A percentile compares a stretch with the other conserved stretches of the same genome.
Evolutionary conservation across 2,888 invertebrate genomes (phyloP).

Genomic region (Elmis aenea): DNA sequence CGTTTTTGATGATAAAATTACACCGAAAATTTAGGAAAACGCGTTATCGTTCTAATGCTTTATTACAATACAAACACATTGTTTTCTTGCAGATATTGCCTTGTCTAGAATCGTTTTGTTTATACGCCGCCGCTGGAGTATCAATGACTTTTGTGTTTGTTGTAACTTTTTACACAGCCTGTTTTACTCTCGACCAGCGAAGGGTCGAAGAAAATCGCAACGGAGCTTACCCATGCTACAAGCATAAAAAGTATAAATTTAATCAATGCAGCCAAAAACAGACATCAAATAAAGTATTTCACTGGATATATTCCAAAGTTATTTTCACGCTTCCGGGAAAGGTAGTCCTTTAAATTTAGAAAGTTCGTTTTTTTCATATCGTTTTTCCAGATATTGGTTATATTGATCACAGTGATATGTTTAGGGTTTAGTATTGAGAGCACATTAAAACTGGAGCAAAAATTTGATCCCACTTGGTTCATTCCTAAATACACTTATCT

Average conservation of each 20-base stretch:
- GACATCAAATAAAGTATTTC: conserved; percentile 55
- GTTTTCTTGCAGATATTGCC: conserved; percentile 60
- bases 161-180: conserved; percentile 76
- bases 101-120: conserved; percentile 74
- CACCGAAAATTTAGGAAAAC: too few relatives aligned
- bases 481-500: conserved; percentile 67
- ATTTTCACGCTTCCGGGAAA: conserved; percentile 65
- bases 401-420: conserved; percentile 56
- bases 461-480: conserved; percentile 77
- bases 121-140: conserved; percentile 74
- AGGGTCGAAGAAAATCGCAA: conserved; percentile 61
- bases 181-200: conserved; percentile 66
- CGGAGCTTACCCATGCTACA: conserved; percentile 62
- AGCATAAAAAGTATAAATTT: conserved; percentile 53
- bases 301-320: conserved; percentile 57
- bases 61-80: neutral
- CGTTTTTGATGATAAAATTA: too few relatives aligned
- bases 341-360: conserved; percentile 36
- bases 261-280: conserved; percentile 53
- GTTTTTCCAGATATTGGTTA: conserved; percentile 49
- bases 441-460: conserved; percentile 62
- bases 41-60: too few relatives aligned
- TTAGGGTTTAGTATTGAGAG: conserved; percentile 60
- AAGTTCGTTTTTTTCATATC: conserved; percentile 5
- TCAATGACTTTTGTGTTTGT: conserved; percentile 70